Percentiles rank a stretch among this genome's conserved stretches.
Conservation (phyloP, 2,888 invertebrate genomes). For the Panorpa germanica region DNA sequence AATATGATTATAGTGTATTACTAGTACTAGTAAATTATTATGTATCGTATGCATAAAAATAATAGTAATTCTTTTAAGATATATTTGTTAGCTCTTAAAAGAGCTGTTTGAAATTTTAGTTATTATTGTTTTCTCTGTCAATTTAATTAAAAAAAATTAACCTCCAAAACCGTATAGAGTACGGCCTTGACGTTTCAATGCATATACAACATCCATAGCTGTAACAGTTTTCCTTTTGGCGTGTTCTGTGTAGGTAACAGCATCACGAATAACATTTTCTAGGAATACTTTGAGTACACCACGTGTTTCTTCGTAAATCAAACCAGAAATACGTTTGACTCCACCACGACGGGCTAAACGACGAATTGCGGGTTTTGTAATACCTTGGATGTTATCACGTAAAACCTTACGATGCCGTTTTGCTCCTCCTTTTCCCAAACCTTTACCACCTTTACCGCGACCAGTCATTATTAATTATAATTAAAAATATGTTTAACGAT, state of each 20-base stretch:
- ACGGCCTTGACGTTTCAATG: slow-evolving; percentile 64
- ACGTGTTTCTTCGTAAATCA: slow-evolving; percentile 64
- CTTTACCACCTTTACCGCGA: slow-evolving; percentile 62
- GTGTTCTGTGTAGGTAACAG: slow-evolving; percentile 75
- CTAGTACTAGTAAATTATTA: too few relatives aligned
- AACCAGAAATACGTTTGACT: slow-evolving; percentile 51
- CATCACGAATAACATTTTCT: slow-evolving; percentile 66
- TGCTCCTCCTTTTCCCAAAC: slow-evolving; percentile 61
- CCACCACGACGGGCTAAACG: slow-evolving; percentile 53
- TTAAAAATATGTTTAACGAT: too few relatives aligned
- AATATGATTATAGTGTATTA: too few relatives aligned
- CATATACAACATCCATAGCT: slow-evolving; percentile 76
- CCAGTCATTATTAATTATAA: slow-evolving; percentile 47
- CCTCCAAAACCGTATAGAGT: slow-evolving; percentile 69
- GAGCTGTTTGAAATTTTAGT: too few relatives aligned
- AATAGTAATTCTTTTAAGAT: too few relatives aligned
- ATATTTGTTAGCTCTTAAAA: too few relatives aligned
- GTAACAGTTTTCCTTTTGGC: slow-evolving; percentile 78
- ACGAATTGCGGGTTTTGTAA: slow-evolving; percentile 60
- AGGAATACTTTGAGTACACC: slow-evolving; percentile 65
- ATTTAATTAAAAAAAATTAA: too few relatives aligned
- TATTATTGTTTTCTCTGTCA: too few relatives aligned
- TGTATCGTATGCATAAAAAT: too few relatives aligned
- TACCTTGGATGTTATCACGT: slow-evolving; percentile 62
- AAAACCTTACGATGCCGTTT: slow-evolving; percentile 68